Conservation (phyloP, 2,797 vertebrate genomes). For the Natrix natrix region DNA sequence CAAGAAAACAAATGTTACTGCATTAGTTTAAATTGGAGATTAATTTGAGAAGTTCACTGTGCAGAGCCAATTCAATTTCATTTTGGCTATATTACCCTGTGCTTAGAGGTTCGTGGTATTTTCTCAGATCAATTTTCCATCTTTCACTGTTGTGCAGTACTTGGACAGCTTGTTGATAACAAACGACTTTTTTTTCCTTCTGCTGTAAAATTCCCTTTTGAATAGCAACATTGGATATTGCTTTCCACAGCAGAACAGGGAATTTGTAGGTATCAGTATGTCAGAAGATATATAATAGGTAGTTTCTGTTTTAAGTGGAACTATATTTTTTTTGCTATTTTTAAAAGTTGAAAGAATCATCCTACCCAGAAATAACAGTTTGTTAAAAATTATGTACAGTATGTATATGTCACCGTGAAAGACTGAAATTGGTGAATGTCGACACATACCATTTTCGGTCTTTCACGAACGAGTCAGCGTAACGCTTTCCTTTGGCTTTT, state of each 20-base stretch:
- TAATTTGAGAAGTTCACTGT: slow-evolving; percentile 23
- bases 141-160: slow-evolving; percentile 13
- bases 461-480: too few relatives aligned
- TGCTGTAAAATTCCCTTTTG: slow-evolving; percentile 29
- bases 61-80: slow-evolving; percentile 28
- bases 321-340: background rate
- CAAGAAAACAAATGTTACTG: slow-evolving; percentile 22
- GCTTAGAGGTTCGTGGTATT: slow-evolving; percentile 10
- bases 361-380: background rate
- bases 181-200: background rate
- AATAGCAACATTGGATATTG: slow-evolving; percentile 21
- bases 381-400: background rate
- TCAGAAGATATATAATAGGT: background rate
- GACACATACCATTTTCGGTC: too few relatives aligned
- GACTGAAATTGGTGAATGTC: too few relatives aligned
- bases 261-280: background rate
- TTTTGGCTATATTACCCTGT: slow-evolving; percentile 18
- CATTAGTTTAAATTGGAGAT: slow-evolving; percentile 26
- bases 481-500: too few relatives aligned
- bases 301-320: slow-evolving; percentile 8
- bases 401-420: too few relatives aligned
- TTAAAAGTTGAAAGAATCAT: background rate
- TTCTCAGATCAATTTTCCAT: slow-evolving; percentile 33
- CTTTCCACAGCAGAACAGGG: slow-evolving; percentile 14
- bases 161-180: background rate